Conservation (phyloP, 2,113 vertebrate genomes). For the Clupea harengus region DNA sequence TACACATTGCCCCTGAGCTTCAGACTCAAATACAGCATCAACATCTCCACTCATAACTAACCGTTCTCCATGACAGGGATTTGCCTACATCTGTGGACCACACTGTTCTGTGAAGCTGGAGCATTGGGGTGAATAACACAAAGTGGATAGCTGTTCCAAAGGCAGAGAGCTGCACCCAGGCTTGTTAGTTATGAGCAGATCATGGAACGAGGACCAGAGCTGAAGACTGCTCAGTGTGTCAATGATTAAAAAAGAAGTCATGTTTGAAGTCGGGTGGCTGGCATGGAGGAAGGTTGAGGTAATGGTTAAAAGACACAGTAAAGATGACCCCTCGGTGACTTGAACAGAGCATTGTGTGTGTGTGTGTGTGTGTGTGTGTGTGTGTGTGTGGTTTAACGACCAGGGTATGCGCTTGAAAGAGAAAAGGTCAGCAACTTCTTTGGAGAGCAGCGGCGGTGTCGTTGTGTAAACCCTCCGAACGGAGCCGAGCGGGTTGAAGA, state of each 20-base stretch:
- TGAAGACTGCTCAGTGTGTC: not conserved
- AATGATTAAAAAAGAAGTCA: not conserved
- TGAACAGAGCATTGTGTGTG: slow-evolving; percentile 42
- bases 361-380: slow-evolving; percentile 46
- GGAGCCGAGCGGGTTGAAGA: not conserved
- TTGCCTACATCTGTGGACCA: not conserved
- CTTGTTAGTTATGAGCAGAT: not conserved
- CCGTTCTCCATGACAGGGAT: not conserved
- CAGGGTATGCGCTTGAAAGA: slow-evolving; percentile 29
- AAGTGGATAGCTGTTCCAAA: not conserved
- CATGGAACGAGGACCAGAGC: not conserved
- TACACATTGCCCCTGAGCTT: no score
- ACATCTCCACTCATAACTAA: no score
- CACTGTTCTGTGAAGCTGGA: not conserved
- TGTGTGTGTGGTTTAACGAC: slow-evolving; percentile 43
- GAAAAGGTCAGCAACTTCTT: slow-evolving; percentile 48
- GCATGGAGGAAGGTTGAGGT: not conserved
- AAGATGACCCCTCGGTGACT: slow-evolving; percentile 1
- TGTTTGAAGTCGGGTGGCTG: slow-evolving; percentile 4
- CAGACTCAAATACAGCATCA: not conserved
- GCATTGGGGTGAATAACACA: not conserved
- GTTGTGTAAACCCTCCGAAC: not conserved
- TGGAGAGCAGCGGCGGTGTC: not conserved
- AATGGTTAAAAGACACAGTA: not conserved
- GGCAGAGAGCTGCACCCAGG: not conserved